Conservation (phyloP, 2,797 vertebrate species). For the Falco berigora region DNA sequence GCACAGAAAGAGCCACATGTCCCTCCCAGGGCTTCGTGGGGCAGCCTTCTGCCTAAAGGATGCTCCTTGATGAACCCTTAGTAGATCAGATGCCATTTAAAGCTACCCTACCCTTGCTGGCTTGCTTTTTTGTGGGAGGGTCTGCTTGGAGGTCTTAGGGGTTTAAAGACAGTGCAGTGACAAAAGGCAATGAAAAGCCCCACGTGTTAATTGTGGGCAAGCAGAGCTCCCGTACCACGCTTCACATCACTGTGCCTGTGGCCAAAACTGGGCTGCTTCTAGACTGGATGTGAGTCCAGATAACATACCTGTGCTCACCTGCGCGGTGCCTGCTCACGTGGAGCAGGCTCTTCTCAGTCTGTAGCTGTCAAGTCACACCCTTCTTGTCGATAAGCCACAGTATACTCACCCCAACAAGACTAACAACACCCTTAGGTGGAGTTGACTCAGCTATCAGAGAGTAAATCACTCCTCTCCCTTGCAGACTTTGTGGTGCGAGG, state of each 20-base stretch:
- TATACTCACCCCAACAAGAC: neutral
- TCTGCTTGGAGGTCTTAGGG: neutral
- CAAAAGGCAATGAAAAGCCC: neutral
- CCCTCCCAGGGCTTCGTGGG: rapidly evolving
- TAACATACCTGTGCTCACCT: neutral
- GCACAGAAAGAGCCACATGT: neutral
- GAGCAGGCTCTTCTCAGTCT: neutral
- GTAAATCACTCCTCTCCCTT: neutral
- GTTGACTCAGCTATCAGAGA: neutral
- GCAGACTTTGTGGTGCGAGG: neutral
- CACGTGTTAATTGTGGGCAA: rapidly evolving
- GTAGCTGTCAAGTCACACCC: neutral
- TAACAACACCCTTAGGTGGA: neutral
- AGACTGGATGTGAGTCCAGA: neutral
- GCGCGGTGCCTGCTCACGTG: rapidly evolving
- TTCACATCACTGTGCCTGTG: neutral
- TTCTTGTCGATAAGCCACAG: neutral
- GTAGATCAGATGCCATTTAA: neutral
- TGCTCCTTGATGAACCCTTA: neutral
- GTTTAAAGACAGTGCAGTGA: neutral
- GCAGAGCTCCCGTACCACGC: rapidly evolving
- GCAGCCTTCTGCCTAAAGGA: neutral
- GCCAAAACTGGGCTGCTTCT: neutral
- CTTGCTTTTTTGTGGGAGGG: neutral
- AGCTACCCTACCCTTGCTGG: neutral